Conservation (phyloP, 64 coral and sea anemone species). For the Montipora foliosa region DNA sequence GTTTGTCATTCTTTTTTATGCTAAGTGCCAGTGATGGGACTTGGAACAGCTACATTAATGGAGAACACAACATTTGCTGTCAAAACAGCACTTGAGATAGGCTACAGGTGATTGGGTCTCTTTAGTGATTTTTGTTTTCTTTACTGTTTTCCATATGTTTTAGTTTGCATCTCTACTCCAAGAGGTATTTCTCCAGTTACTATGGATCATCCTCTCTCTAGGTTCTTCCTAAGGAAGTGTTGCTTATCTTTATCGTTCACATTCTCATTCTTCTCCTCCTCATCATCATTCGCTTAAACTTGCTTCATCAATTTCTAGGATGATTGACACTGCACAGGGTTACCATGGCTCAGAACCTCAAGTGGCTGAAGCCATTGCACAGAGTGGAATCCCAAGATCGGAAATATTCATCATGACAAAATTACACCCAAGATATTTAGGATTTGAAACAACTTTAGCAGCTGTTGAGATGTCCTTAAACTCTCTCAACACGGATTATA, state of each 20-base stretch:
- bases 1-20: background rate
- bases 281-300: background rate
- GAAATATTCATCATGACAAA: constrained; percentile 98
- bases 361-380: constrained; percentile 76
- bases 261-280: background rate
- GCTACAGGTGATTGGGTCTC: constrained; percentile 66
- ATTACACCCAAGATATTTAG: constrained; percentile 85
- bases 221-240: no score
- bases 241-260: no score
- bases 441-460: constrained; percentile 79
- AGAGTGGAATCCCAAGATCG: constrained; percentile 78
- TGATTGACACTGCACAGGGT: constrained; percentile 96
- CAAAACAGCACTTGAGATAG: constrained; percentile 73
- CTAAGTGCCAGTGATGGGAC: constrained; percentile 96
- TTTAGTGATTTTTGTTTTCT: background rate
- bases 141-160: background rate
- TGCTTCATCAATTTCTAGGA: constrained; percentile 22
- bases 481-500: constrained; percentile 89
- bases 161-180: no score
- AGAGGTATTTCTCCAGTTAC: no score
- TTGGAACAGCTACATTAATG: constrained; percentile 86
- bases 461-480: constrained; percentile 87
- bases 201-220: no score
- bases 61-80: constrained; percentile 85
- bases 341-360: constrained; percentile 76